These are phyloP conservation scores for Drosophila antonietae DNA, from an alignment of 2,888 invertebrate species.

Conservation along the genomic window DNA sequence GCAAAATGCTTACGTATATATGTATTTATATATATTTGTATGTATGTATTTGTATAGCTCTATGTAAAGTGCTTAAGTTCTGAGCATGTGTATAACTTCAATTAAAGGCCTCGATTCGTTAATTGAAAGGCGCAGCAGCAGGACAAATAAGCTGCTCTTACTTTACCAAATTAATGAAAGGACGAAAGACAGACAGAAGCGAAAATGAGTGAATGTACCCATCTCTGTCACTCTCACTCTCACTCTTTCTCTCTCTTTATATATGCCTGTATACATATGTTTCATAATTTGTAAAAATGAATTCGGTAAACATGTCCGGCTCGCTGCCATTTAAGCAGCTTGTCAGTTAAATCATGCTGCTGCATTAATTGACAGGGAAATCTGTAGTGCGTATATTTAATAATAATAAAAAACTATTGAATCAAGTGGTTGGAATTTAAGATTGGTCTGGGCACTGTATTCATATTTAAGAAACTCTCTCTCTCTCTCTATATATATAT, in stretches of 20 bases:
- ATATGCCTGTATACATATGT: neutral
- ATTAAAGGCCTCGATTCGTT: slow-evolving; percentile 70
- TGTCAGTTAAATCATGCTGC: neutral
- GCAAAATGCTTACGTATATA: neutral
- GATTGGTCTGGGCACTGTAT: neutral
- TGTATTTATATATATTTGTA: too few relatives aligned
- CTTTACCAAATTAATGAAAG: slow-evolving; percentile 40
- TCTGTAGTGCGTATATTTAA: neutral
- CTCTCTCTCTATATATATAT: neutral
- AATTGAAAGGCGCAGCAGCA: slow-evolving; percentile 51
- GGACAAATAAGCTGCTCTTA: slow-evolving; percentile 39
- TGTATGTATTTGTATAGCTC: neutral
- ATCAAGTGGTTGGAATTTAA: neutral
- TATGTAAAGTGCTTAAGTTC: slow-evolving; percentile 1
- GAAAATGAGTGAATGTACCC: neutral
- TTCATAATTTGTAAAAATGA: slow-evolving; percentile 25
- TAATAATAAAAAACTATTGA: neutral
- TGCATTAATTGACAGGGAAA: slow-evolving; percentile 8
- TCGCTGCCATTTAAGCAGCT: slow-evolving; percentile 20
- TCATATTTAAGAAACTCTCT: neutral
- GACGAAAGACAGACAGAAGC: neutral
- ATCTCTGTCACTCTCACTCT: neutral
- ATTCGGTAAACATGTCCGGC: slow-evolving; percentile 3
- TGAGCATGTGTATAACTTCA: slow-evolving; percentile 42
- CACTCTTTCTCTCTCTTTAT: neutral